phyloP scores from a whole-genome alignment of 2,888 invertebrate genomes.

The Erebia ligea region DNA sequence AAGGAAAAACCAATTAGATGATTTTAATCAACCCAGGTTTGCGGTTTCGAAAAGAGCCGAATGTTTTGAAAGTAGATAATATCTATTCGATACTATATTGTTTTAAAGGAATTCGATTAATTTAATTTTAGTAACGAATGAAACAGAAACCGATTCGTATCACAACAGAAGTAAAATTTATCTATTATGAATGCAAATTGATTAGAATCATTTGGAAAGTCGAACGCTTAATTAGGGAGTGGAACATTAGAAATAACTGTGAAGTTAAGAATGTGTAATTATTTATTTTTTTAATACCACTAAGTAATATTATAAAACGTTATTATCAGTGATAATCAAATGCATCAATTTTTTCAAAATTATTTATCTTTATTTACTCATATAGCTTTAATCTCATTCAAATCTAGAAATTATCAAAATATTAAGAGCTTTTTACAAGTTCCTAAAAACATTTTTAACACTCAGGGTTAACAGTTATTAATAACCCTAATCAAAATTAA shows the following conservation, averaged over 20 bases:
- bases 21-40: conserved; percentile 18
- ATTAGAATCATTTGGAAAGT: conserved; percentile 22
- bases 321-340: background rate
- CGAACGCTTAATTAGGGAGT: conserved; percentile 20
- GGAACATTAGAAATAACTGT: conserved; percentile 21
- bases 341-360: background rate
- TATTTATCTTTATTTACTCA: no score
- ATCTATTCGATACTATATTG: conserved; percentile 13
- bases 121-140: conserved; percentile 31
- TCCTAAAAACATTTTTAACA: background rate
- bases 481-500: conserved; percentile 29
- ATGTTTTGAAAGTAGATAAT: conserved; percentile 7
- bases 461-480: conserved; percentile 18
- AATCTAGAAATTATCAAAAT: no score
- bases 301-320: background rate
- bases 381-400: no score
- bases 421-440: no score
- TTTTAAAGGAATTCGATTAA: conserved; percentile 26
- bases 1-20: conserved; percentile 5
- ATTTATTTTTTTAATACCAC: conserved; percentile 6
- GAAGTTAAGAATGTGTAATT: conserved; percentile 7
- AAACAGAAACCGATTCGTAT: conserved; percentile 28
- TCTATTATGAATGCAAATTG: conserved; percentile 30
- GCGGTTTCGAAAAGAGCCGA: conserved; percentile 9
- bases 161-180: conserved; percentile 32